Evolutionary conservation across 2,888 invertebrate genomes (phyloP), one percentile per base, ranked within the genome.

Genomic region (Clusia tigrina): DNA sequence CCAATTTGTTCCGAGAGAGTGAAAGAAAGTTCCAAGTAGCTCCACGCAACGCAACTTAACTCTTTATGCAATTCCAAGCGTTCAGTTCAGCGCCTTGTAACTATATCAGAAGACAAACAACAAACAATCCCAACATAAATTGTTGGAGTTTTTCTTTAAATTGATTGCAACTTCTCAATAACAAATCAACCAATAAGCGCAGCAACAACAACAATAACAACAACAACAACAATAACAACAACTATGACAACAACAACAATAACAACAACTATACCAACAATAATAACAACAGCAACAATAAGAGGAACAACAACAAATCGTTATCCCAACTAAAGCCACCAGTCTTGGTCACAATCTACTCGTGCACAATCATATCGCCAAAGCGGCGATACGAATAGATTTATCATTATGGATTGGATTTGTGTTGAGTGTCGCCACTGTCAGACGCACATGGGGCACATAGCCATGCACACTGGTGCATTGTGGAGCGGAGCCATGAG

Each of bases 131-230:
- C 32, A 32, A 32, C 32, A 32, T 9, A 48, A 22, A 20, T 48
- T 15, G 18, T 48, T 22, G 18, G 42, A n/a, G n/a, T 42, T 5
- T 48, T 42, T 48, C 2, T 48, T 48, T 20, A 48, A 48, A 48
- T 48, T 48, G 48, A 48, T 48, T 48, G 48, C 20, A 48, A 48
- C 20, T 48, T 48, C n/a, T n/a, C 20, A 48, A 20, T 48, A 42
- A 42, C 12, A 6, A n/a, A 6, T n/a, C 42, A n/a, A 42, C 42
- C 42, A 42, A 12, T 17, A 54, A 6, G 3, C n/a, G 32, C 6
- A 26, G 32, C 18, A 54, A 26, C 54, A 54, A 54, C 32, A 54
- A 32, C 32, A 32, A 25, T 24, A 53, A 53, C n/a, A n/a, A 15
- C 3, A 2, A 1, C 52, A 52, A 20, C 23, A 52, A 15, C 52